Evolutionary conservation across 2,888 invertebrate species (phyloP).

Genomic region (Drosophila maculinotata): DNA sequence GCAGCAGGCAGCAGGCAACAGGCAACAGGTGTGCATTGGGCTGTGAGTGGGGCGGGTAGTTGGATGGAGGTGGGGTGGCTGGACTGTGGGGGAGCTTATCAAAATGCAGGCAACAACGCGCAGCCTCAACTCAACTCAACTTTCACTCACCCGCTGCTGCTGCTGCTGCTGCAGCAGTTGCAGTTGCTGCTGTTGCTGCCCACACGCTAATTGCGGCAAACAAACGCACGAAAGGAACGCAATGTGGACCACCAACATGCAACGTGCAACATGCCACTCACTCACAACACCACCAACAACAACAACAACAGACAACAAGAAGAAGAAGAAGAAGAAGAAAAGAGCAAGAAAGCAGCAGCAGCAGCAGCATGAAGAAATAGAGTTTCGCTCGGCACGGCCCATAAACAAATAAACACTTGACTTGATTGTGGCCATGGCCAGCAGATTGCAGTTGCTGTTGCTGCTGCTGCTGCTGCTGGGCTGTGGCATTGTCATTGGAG

Average conservation of each 20-base stretch:
- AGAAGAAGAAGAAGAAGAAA: not conserved
- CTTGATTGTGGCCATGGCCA: conserved; percentile 78
- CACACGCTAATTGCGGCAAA: conserved; percentile 79
- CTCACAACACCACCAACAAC: conserved; percentile 34
- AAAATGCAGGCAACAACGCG: conserved; percentile 44
- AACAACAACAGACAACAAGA: conserved; percentile 6
- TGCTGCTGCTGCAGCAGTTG: conserved; percentile 34
- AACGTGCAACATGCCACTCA: conserved; percentile 74
- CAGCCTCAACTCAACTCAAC: conserved; percentile 37
- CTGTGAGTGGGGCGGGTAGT: not conserved
- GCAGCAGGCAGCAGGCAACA: conserved; percentile 20
- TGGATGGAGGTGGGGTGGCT: not conserved
- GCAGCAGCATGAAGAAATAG: conserved; percentile 20
- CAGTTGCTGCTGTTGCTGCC: conserved; percentile 50
- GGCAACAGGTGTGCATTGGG: conserved; percentile 65
- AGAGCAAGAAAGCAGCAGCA: conserved; percentile 10
- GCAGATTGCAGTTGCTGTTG: conserved; percentile 15
- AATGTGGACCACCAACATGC: conserved; percentile 75
- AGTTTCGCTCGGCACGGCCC: conserved; percentile 42
- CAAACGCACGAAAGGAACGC: conserved; percentile 71
- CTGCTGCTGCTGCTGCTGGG: not conserved
- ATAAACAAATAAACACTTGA: conserved; percentile 83
- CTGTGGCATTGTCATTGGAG: conserved; percentile 58
- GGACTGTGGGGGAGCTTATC: conserved; percentile 53
- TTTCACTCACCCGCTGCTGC: conserved; percentile 62